Evolutionary conservation across 2,888 invertebrate genomes (phyloP).

Genomic region (Atrina japonica): DNA sequence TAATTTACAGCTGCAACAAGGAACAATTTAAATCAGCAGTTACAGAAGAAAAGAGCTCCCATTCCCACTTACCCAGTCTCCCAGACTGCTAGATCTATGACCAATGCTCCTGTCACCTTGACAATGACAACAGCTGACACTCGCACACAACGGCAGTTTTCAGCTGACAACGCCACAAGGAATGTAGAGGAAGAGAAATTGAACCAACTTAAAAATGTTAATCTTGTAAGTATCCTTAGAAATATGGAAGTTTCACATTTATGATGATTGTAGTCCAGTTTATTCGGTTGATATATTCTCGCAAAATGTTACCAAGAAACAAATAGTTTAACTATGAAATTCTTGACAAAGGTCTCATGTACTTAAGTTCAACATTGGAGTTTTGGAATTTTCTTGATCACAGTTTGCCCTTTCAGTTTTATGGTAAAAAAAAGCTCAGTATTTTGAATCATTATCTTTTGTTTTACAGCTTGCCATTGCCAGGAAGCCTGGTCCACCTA

Average conservation of each 20-base stretch:
- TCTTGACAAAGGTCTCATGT: no score
- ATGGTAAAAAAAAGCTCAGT: neutral
- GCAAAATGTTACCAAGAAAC: no score
- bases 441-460: neutral
- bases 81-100: slow-evolving; percentile 25
- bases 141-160: slow-evolving; percentile 49
- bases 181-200: slow-evolving; percentile 66
- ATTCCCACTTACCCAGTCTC: slow-evolving; percentile 3
- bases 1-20: slow-evolving; percentile 45
- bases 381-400: no score
- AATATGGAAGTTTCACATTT: no score
- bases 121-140: slow-evolving; percentile 52
- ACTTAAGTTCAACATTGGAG: no score
- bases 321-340: no score
- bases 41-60: slow-evolving; percentile 36
- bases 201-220: slow-evolving; percentile 66
- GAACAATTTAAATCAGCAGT: slow-evolving; percentile 28
- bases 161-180: slow-evolving; percentile 57
- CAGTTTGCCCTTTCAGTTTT: no score
- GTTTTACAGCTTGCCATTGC: slow-evolving; percentile 55
- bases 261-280: no score
- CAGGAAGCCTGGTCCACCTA: slow-evolving; percentile 60
- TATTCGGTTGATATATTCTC: no score
- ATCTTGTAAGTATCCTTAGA: slow-evolving; percentile 52
- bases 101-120: slow-evolving; percentile 51